Evolutionary conservation across 2,113 vertebrate genomes (phyloP).

Genomic region (Salvelinus sp.): DNA sequence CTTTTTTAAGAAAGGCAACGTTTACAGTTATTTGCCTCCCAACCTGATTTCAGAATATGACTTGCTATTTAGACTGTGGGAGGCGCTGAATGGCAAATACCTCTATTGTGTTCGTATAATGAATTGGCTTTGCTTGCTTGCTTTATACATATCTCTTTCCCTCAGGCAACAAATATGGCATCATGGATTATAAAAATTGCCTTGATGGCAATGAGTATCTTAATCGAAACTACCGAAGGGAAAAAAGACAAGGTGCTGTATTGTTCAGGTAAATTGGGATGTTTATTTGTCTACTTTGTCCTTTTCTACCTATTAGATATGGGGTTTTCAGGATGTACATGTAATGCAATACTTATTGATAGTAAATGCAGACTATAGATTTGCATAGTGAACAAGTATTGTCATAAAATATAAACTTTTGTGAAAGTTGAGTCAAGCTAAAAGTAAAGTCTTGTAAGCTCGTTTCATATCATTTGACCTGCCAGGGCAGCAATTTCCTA

Average conservation of each 20-base stretch:
- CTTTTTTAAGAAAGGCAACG: background rate
- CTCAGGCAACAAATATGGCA: slow-evolving; percentile 52
- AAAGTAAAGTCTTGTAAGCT: background rate
- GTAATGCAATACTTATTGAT: background rate
- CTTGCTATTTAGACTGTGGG: background rate
- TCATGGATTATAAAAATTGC: slow-evolving; percentile 49
- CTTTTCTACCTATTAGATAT: background rate
- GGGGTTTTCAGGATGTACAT: background rate
- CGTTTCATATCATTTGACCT: no score
- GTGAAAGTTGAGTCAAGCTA: background rate
- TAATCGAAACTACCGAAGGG: slow-evolving; percentile 33
- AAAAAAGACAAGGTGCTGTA: slow-evolving; percentile 65
- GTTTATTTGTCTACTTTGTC: slow-evolving; percentile 6
- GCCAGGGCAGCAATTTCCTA: no score
- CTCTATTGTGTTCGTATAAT: background rate
- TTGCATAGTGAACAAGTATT: background rate
- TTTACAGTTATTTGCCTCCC: background rate
- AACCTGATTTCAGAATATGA: background rate
- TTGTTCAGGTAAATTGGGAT: slow-evolving; percentile 67
- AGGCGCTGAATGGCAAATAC: background rate
- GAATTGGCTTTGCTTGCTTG: background rate
- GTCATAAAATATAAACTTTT: background rate
- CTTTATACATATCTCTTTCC: background rate
- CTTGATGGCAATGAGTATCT: slow-evolving; percentile 48
- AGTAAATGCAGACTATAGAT: no score